phyloP scores from a whole-genome alignment of 2,797 vertebrate species.

The Hafferia zeledoni region DNA sequence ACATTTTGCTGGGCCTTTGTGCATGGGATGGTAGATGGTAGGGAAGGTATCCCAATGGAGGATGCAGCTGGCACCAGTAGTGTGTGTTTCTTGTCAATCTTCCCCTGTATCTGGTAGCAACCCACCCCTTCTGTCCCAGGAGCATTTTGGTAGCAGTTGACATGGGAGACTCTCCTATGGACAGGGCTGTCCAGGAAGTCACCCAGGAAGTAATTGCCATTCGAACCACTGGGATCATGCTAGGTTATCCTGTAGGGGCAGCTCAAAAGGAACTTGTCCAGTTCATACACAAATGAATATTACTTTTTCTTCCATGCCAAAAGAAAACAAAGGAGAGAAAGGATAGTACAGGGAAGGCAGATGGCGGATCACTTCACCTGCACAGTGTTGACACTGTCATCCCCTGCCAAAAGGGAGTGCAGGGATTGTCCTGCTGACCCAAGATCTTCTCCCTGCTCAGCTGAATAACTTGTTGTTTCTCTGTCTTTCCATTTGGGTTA shows the following conservation, averaged over 20 bases:
- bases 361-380: too few species aligned
- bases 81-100: not conserved
- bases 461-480: not conserved
- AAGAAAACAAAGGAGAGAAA: not conserved
- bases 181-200: not conserved
- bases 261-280: not conserved
- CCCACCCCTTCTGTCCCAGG: not conserved
- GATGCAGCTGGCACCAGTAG: fast-evolving
- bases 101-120: fast-evolving
- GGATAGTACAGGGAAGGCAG: not conserved
- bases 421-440: not conserved
- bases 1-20: not conserved
- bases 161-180: not conserved
- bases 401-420: not conserved
- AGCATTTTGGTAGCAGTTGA: not conserved
- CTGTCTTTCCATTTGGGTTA: not conserved
- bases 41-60: not conserved
- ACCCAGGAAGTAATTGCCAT: fast-evolving
- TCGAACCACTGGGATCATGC: not conserved
- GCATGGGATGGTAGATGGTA: not conserved
- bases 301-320: not conserved
- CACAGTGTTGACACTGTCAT: not conserved
- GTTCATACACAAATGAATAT: not conserved
- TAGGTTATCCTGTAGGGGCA: not conserved
- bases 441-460: not conserved